Evolutionary conservation across 2,113 vertebrate species (phyloP).

Genomic region (Corythaixoides concolor): DNA sequence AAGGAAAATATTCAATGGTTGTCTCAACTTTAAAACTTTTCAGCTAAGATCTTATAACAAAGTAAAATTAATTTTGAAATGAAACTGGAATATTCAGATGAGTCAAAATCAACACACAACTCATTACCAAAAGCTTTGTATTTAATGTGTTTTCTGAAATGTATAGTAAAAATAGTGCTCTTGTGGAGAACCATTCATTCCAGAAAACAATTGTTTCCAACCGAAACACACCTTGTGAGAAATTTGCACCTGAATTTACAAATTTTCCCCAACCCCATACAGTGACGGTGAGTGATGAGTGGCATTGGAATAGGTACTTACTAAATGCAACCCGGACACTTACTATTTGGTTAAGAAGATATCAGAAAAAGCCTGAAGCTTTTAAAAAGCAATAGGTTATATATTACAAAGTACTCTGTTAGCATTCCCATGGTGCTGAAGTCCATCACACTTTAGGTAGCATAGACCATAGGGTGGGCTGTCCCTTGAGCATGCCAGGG

Average conservation of each 20-base stretch:
- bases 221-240: background rate
- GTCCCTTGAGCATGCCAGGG: fast-evolving
- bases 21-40: background rate
- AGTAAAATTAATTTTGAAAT: background rate
- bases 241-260: background rate
- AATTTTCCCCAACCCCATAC: background rate
- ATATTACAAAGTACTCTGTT: background rate
- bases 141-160: background rate
- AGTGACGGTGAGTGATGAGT: background rate
- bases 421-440: background rate
- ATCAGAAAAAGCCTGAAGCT: background rate
- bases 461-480: fast-evolving
- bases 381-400: background rate
- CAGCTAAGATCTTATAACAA: background rate
- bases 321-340: background rate
- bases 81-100: background rate
- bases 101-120: background rate
- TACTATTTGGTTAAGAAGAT: background rate
- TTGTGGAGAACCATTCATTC: background rate
- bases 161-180: background rate
- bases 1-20: background rate
- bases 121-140: background rate
- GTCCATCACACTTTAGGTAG: background rate
- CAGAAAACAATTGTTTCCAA: background rate
- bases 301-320: background rate